Conservation (phyloP, 2,113 vertebrate species). For the Melanocharis versteri region DNA sequence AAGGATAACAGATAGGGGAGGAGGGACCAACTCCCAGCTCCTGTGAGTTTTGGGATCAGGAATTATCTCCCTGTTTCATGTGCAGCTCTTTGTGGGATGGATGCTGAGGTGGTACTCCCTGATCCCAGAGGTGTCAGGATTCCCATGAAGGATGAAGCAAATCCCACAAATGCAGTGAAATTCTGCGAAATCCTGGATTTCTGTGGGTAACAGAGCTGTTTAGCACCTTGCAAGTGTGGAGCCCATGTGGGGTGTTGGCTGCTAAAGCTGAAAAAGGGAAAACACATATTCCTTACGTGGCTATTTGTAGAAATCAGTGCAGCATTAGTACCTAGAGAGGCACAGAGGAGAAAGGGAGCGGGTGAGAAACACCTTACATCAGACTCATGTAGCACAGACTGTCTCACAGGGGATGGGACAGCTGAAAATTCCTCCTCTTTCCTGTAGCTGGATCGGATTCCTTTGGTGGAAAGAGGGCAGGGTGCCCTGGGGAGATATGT, state of each 20-base stretch:
- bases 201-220: neutral
- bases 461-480: constrained; percentile 35
- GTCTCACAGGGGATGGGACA: constrained; percentile 49
- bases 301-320: neutral
- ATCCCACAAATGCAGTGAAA: neutral
- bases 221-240: neutral
- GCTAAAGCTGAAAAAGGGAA: neutral
- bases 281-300: neutral
- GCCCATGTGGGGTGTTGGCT: neutral
- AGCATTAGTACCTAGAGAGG: neutral
- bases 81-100: neutral
- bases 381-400: neutral
- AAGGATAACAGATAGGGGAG: neutral
- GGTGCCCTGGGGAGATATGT: constrained; percentile 42
- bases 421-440: constrained; percentile 69
- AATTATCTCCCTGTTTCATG: neutral
- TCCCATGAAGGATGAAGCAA: neutral
- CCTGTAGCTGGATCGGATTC: constrained; percentile 61
- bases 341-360: neutral
- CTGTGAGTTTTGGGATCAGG: neutral
- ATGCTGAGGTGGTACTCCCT: neutral
- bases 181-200: neutral
- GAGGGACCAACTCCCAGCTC: neutral
- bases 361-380: neutral
- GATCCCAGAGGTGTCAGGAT: neutral